Conservation (phyloP, 2,888 invertebrate species). For the Meteorus colon region DNA sequence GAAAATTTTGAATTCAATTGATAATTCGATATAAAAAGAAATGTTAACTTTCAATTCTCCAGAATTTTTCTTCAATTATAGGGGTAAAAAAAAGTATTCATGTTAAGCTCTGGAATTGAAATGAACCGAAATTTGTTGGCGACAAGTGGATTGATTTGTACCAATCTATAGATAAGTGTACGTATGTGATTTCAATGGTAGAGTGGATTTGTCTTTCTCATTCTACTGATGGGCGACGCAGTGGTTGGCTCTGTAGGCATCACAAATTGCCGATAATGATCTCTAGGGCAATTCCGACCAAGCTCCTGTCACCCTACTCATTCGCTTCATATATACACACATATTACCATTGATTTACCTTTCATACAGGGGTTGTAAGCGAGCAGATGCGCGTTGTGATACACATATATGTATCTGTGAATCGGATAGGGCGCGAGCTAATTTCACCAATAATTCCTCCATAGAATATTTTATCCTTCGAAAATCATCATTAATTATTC, state of each 20-base stretch:
- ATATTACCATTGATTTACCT: conserved; percentile 61
- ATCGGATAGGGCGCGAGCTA: neutral
- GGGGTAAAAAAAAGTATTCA: neutral
- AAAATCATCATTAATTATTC: conserved; percentile 2
- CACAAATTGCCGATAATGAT: conserved; percentile 58
- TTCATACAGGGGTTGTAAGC: conserved; percentile 46
- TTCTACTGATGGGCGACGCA: neutral
- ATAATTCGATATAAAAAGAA: neutral
- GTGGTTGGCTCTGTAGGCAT: conserved; percentile 22
- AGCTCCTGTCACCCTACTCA: conserved; percentile 45
- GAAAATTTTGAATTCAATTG: neutral
- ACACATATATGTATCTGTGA: neutral
- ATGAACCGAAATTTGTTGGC: conserved; percentile 3
- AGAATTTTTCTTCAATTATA: neutral
- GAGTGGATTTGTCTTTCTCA: conserved; percentile 12
- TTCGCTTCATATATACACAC: conserved; percentile 44
- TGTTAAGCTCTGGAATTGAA: neutral
- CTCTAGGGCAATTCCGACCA: conserved; percentile 48
- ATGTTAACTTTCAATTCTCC: neutral
- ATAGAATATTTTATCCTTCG: conserved; percentile 2
- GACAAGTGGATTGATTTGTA: conserved; percentile 22
- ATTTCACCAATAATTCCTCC: conserved; percentile 13
- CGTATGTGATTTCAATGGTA: conserved; percentile 8
- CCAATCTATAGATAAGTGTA: conserved; percentile 11
- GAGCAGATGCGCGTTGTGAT: conserved; percentile 57